Evolutionary conservation across 2,888 invertebrate species (phyloP).

Genomic region (Drosophila lacicola): DNA sequence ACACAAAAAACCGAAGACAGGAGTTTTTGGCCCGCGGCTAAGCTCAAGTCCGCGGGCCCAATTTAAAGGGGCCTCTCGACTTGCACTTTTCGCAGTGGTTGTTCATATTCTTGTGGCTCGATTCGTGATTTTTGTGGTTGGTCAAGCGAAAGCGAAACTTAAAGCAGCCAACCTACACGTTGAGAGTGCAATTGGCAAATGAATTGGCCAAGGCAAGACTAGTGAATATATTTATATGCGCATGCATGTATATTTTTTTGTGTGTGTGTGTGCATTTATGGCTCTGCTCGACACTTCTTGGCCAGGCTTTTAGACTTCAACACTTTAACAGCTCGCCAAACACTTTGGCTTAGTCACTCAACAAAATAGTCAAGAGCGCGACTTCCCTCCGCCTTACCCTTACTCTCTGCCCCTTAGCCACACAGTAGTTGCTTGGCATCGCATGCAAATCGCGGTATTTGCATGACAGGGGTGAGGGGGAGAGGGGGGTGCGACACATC

Average conservation of each 20-base stretch:
- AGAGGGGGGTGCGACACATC: not conserved
- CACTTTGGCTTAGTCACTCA: constrained; percentile 57
- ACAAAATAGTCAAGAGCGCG: constrained; percentile 28
- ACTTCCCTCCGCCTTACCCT: not conserved
- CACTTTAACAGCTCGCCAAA: constrained; percentile 50
- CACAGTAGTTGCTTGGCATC: not conserved
- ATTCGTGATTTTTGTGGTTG: constrained; percentile 41
- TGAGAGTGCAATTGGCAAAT: constrained; percentile 32
- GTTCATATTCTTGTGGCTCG: constrained; percentile 39
- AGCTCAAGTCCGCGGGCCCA: constrained; percentile 28
- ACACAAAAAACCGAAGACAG: not conserved
- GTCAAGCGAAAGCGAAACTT: constrained; percentile 60
- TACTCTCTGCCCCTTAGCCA: not conserved
- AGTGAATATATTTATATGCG: not conserved
- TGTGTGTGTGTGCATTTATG: constrained; percentile 10
- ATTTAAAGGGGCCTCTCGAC: constrained; percentile 38
- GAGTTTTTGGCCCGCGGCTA: constrained; percentile 23
- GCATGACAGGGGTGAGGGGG: not conserved
- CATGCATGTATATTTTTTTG: not conserved
- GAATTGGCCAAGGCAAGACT: constrained; percentile 39
- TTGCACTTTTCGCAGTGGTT: constrained; percentile 45
- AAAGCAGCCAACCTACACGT: constrained; percentile 37
- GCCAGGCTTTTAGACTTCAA: constrained; percentile 29
- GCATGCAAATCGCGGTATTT: constrained; percentile 10
- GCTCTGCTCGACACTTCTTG: constrained; percentile 31